A percentile compares a stretch with the other conserved stretches of the same genome.
These are phyloP conservation scores for Magallana angulata DNA, from an alignment of 1,140 invertebrate genomes.

Conservation along the genomic window DNA sequence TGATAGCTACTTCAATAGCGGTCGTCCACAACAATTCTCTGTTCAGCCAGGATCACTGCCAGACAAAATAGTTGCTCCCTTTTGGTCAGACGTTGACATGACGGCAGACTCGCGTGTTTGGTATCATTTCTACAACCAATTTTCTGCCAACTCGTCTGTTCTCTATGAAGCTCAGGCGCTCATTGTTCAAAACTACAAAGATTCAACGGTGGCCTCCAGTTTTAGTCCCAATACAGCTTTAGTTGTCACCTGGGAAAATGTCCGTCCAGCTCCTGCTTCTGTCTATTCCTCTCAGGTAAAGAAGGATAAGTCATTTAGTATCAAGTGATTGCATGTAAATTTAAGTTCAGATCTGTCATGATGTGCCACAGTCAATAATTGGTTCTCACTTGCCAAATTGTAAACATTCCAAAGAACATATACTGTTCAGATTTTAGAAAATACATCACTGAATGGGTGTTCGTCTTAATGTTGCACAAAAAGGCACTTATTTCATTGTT, in stretches of 20 bases:
- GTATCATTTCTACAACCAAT: conserved; percentile 23
- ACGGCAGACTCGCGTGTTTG: neutral
- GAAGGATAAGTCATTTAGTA: too few relatives aligned
- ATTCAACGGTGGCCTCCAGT: neutral
- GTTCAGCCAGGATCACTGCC: neutral
- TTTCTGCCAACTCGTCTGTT: neutral
- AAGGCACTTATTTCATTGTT: too few relatives aligned
- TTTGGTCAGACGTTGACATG: conserved; percentile 24
- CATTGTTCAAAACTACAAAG: conserved; percentile 12
- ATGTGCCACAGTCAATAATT: too few relatives aligned
- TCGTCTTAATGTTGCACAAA: too few relatives aligned
- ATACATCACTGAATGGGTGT: too few relatives aligned
- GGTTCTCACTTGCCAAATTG: too few relatives aligned
- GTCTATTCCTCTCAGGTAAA: neutral
- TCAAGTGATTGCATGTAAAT: too few relatives aligned
- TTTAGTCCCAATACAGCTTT: conserved; percentile 14
- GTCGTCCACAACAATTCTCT: neutral
- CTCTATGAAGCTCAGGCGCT: neutral
- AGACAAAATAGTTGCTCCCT: neutral
- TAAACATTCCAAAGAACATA: too few relatives aligned
- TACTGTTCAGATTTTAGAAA: too few relatives aligned
- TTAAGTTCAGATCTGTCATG: too few relatives aligned
- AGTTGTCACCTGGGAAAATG: conserved; percentile 12
- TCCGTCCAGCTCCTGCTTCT: neutral
- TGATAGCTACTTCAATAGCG: neutral